Conservation (phyloP, 2,113 vertebrate genomes). For the Sclerurus mexicanus region DNA sequence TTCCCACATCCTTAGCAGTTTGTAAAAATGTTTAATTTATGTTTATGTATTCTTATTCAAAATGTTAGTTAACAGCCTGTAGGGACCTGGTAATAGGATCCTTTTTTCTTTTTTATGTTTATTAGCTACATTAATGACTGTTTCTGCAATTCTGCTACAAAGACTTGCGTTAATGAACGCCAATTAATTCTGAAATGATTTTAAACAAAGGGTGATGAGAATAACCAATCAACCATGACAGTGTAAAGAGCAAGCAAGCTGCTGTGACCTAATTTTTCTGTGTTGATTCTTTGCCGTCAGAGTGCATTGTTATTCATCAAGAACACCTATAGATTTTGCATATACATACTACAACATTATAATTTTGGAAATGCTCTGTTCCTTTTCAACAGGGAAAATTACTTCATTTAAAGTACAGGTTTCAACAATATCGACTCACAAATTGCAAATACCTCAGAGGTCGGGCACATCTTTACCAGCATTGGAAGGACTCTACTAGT, state of each 20-base stretch:
- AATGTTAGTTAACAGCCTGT: conserved; percentile 83
- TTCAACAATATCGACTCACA: not conserved
- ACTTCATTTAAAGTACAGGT: not conserved
- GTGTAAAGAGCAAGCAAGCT: conserved; percentile 74
- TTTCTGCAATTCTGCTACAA: conserved; percentile 82
- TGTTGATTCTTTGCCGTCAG: conserved; percentile 72
- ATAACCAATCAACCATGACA: conserved; percentile 85
- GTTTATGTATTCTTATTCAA: conserved; percentile 83
- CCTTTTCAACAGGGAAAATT: not conserved
- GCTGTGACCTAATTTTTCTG: conserved; percentile 79
- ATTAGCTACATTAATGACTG: conserved; percentile 87
- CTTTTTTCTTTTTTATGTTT: conserved; percentile 86
- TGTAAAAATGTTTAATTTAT: conserved; percentile 84
- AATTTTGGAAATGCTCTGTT: not conserved
- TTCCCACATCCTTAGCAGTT: conserved; percentile 77
- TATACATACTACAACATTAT: not conserved
- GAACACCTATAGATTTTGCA: conserved; percentile 61
- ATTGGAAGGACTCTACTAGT: not conserved
- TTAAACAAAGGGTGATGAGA: conserved; percentile 88
- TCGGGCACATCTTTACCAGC: not conserved
- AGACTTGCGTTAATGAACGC: conserved; percentile 82
- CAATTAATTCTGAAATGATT: conserved; percentile 89
- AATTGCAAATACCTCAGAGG: not conserved
- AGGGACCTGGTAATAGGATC: conserved; percentile 81
- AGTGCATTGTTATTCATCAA: conserved; percentile 57